Evolutionary conservation across 2,888 invertebrate genomes (phyloP).

Genomic region (Sesia bembeciformis): DNA sequence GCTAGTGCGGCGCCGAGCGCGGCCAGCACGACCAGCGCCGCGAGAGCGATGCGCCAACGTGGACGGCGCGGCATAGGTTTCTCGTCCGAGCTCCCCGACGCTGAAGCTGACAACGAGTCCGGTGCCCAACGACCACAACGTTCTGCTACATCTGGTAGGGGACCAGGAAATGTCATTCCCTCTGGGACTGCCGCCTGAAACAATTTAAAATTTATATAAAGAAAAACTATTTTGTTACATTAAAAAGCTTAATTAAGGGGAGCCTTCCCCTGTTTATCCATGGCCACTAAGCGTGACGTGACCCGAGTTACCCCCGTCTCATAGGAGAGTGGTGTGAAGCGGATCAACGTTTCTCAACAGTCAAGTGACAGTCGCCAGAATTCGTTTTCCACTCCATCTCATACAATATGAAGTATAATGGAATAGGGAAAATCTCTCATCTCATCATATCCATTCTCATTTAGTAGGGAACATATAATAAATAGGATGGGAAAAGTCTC

Average conservation of each 20-base stretch:
- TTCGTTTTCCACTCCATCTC: no score
- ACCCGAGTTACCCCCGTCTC: no score
- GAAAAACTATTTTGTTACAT: not conserved
- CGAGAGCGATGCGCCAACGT: constrained; percentile 72
- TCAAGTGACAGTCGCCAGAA: no score
- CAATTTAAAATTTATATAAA: constrained; percentile 9
- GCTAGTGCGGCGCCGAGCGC: constrained; percentile 75
- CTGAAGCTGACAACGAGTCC: constrained; percentile 63
- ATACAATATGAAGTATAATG: no score
- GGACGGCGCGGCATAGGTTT: constrained; percentile 69
- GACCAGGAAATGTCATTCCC: constrained; percentile 67
- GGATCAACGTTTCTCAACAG: no score
- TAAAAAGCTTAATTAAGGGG: not conserved
- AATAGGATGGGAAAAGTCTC: no score
- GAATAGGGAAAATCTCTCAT: no score
- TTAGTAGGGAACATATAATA: no score
- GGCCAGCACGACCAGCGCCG: constrained; percentile 74
- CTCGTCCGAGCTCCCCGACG: constrained; percentile 67
- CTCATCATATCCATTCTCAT: no score
- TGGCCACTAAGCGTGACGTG: no score
- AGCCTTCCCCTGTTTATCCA: not conserved
- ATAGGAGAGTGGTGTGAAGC: no score
- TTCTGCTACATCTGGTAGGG: constrained; percentile 69
- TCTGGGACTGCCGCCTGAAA: constrained; percentile 67
- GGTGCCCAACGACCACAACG: constrained; percentile 70